phyloP scores from a whole-genome alignment of 2,113 vertebrate species.

The Tympanuchus pallidicinctus region DNA sequence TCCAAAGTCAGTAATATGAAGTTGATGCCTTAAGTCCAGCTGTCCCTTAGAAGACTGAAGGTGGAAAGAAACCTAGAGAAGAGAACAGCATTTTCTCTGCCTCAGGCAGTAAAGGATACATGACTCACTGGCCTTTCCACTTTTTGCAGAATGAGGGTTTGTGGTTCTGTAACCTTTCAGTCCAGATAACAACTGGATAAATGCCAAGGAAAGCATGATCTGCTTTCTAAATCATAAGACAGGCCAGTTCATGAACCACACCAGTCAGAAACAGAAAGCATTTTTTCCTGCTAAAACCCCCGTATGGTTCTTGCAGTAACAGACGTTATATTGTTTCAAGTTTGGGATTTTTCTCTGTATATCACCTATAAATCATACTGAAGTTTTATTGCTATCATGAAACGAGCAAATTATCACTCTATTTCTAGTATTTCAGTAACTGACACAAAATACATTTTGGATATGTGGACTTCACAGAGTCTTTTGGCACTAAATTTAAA shows the following conservation, averaged over 20 bases:
- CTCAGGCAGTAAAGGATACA: background rate
- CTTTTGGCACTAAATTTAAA: background rate
- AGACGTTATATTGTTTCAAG: background rate
- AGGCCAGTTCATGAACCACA: background rate
- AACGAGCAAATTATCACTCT: background rate
- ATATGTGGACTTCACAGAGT: background rate
- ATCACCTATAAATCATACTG: background rate
- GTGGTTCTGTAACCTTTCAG: constrained; percentile 48
- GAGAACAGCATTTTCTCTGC: constrained; percentile 28
- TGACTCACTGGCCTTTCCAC: constrained; percentile 5
- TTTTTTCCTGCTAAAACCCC: background rate
- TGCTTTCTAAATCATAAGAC: constrained; percentile 49
- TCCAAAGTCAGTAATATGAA: background rate
- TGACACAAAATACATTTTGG: background rate
- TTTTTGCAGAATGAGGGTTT: constrained; percentile 19
- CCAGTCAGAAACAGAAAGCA: constrained; percentile 10
- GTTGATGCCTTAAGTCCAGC: background rate
- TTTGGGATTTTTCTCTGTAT: background rate
- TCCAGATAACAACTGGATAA: constrained; percentile 49
- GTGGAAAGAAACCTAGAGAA: constrained; percentile 10
- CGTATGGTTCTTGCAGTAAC: background rate
- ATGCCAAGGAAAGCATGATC: constrained; percentile 49
- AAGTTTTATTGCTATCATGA: background rate
- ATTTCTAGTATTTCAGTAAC: background rate
- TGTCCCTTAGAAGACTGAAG: background rate